phyloP scores from a whole-genome alignment of 2,113 vertebrate species.

The Procapra przewalskii region DNA sequence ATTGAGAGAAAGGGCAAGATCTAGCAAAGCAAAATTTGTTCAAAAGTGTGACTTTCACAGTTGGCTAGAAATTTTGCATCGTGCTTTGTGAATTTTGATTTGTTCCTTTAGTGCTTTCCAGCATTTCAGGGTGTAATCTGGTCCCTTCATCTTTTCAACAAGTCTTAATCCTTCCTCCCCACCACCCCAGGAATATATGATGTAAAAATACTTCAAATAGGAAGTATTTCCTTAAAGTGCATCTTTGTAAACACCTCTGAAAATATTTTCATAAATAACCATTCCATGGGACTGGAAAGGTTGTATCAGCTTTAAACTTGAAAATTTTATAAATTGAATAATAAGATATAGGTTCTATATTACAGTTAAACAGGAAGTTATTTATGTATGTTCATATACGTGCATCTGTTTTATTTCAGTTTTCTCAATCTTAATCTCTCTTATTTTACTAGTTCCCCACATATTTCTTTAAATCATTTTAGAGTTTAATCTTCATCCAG shows the following conservation, averaged over 20 bases:
- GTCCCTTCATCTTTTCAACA: neutral
- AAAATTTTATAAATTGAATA: slow-evolving; percentile 15
- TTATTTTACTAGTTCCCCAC: neutral
- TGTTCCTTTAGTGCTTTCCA: slow-evolving; percentile 29
- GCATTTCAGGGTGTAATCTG: neutral
- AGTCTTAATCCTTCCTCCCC: neutral
- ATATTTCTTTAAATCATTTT: slow-evolving; percentile 3
- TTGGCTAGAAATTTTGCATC: slow-evolving; percentile 13
- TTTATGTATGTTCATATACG: neutral
- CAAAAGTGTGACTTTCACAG: slow-evolving; percentile 33
- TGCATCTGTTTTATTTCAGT: neutral
- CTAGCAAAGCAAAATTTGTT: slow-evolving; percentile 41
- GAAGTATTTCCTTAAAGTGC: slow-evolving; percentile 38
- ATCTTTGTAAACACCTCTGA: neutral
- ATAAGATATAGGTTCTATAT: neutral
- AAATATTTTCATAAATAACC: slow-evolving; percentile 38
- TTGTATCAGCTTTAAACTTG: neutral
- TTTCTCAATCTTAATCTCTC: neutral
- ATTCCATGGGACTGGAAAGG: neutral
- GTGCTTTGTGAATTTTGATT: neutral
- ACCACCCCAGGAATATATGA: neutral
- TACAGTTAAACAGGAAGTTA: neutral
- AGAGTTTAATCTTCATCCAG: neutral
- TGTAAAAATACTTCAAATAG: slow-evolving; percentile 2
- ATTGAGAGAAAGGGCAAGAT: slow-evolving; percentile 31